These are phyloP conservation scores for Julus scanicus DNA, from an alignment of 2,888 invertebrate species.

Conservation along the genomic window DNA sequence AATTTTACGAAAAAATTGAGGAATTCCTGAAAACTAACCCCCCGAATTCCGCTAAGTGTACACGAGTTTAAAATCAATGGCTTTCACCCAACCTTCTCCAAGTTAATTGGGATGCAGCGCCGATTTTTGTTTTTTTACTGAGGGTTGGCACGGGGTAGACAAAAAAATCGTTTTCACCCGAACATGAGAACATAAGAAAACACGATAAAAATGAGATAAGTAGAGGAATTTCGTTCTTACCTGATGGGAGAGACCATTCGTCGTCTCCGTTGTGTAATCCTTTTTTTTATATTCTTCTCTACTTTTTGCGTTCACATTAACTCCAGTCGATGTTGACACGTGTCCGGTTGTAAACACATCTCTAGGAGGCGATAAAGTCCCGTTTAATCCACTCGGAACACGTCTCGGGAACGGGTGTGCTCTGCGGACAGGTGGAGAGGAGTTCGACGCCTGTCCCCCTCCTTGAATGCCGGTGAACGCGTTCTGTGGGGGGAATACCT, in stretches of 20 bases:
- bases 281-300: neutral
- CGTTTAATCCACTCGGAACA: neutral
- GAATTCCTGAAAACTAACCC: too few relatives aligned
- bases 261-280: neutral
- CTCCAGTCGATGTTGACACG: neutral
- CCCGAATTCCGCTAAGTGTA: too few relatives aligned
- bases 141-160: too few relatives aligned
- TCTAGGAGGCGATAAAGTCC: neutral
- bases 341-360: neutral
- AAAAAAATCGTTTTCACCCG: neutral
- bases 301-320: neutral
- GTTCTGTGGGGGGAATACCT: neutral
- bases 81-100: too few relatives aligned
- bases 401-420: too few relatives aligned
- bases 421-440: neutral
- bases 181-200: neutral
- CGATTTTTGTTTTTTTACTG: too few relatives aligned
- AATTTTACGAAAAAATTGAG: too few relatives aligned
- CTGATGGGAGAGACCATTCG: neutral
- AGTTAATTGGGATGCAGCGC: too few relatives aligned
- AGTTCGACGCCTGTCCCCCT: slow-evolving; percentile 3
- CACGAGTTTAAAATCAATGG: too few relatives aligned
- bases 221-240: neutral
- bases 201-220: slow-evolving; percentile 5
- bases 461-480: neutral